These are phyloP conservation scores for Bombus superbus DNA, from an alignment of 1,140 invertebrate species.

Conservation along the genomic window DNA sequence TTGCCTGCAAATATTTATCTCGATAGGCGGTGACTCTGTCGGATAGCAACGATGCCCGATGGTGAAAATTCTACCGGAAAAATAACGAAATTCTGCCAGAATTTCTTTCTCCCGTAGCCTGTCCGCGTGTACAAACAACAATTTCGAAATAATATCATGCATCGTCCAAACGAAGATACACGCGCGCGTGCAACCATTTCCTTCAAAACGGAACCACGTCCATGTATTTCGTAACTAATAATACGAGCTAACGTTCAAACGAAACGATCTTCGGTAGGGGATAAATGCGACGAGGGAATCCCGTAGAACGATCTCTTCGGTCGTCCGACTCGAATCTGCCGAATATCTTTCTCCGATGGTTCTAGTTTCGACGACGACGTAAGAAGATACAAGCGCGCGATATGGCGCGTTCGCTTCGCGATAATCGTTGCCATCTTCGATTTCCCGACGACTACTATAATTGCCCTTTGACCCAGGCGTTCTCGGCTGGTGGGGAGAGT, in stretches of 20 bases:
- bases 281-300: too few species aligned
- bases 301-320: too few species aligned
- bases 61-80: background rate
- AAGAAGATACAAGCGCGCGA: too few species aligned
- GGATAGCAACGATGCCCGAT: background rate
- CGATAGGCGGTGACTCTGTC: background rate
- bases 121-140: background rate
- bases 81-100: background rate
- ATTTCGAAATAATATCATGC: background rate
- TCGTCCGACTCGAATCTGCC: too few species aligned
- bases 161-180: background rate
- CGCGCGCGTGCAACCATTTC: background rate
- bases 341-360: too few species aligned
- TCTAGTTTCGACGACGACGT: too few species aligned
- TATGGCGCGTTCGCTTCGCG: too few species aligned
- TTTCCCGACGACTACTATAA: constrained; percentile 13
- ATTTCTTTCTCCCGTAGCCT: background rate
- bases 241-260: too few species aligned
- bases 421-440: background rate
- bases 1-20: background rate
- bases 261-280: too few species aligned
- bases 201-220: background rate
- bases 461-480: background rate
- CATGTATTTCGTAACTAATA: too few species aligned
- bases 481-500: background rate